Percentiles rank a stretch among this genome's conserved stretches.
These are phyloP conservation scores for Stictocephala bisonia DNA, from an alignment of 2,888 invertebrate species.

Conservation along the genomic window DNA sequence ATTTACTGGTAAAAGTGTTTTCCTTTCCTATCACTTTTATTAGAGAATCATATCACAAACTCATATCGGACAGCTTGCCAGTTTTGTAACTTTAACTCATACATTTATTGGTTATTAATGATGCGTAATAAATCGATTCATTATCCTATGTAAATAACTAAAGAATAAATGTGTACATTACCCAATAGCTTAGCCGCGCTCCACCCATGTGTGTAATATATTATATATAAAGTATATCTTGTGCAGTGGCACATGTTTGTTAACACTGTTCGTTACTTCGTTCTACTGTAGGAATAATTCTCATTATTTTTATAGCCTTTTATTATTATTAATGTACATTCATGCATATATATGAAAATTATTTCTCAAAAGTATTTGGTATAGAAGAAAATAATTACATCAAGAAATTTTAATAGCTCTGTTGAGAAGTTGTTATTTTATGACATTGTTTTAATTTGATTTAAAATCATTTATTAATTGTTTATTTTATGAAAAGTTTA, in stretches of 20 bases:
- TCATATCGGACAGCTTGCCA: neutral
- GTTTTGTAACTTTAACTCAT: no score
- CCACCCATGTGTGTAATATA: slow-evolving; percentile 37
- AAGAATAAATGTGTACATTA: slow-evolving; percentile 36
- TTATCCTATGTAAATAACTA: slow-evolving; percentile 41
- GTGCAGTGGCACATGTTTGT: slow-evolving; percentile 39
- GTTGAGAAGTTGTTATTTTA: neutral
- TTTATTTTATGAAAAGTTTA: no score
- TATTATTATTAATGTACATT: slow-evolving; percentile 35
- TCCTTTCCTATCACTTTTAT: no score
- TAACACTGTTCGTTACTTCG: slow-evolving; percentile 43
- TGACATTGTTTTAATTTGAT: neutral
- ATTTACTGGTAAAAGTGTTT: no score
- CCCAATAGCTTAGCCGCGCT: slow-evolving; percentile 24
- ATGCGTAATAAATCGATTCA: no score
- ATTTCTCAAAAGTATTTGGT: slow-evolving; percentile 23
- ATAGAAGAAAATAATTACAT: neutral
- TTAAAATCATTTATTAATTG: no score
- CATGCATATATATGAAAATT: slow-evolving; percentile 30
- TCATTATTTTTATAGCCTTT: slow-evolving; percentile 40
- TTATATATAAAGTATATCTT: slow-evolving; percentile 43
- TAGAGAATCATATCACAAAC: no score
- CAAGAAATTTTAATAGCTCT: neutral
- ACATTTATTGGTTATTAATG: no score
- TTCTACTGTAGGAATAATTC: slow-evolving; percentile 43